Percentiles rank a stretch among this genome's conserved stretches.
Evolutionary conservation across 2,888 invertebrate species (phyloP).

Genomic region (Sarcophaga rosellei): DNA sequence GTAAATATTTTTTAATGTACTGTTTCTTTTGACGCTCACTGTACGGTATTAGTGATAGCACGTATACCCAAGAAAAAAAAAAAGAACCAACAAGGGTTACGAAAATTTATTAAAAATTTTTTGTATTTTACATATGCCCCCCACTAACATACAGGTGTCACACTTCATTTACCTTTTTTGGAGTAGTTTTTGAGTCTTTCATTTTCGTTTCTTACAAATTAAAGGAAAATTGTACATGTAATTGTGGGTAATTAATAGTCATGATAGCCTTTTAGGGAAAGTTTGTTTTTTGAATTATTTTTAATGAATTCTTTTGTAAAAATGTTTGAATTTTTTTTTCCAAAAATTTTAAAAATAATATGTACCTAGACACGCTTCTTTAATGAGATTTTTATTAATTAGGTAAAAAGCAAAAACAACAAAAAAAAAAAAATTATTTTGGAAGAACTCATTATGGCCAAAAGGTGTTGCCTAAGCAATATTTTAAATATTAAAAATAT

Average conservation of each 20-base stretch:
- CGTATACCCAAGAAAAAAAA: too few species aligned
- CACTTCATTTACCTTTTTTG: constrained; percentile 60
- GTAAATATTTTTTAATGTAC: too few species aligned
- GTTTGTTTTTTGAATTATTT: neutral
- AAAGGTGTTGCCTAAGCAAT: constrained; percentile 59
- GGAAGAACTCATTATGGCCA: neutral
- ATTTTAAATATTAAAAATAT: neutral
- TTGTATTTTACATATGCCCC: constrained; percentile 14
- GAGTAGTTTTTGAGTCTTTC: constrained; percentile 32
- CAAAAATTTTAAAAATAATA: neutral
- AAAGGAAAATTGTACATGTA: constrained; percentile 30
- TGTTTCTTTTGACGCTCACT: too few species aligned
- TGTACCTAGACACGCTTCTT: neutral
- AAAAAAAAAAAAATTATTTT: neutral
- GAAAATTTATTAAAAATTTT: constrained; percentile 37
- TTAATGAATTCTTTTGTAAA: neutral
- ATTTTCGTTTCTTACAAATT: neutral
- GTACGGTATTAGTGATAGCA: too few species aligned
- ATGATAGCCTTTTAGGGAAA: constrained; percentile 2
- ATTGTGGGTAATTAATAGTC: constrained; percentile 55
- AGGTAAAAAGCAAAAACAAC: neutral
- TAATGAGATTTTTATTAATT: constrained; percentile 36
- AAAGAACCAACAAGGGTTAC: too few species aligned
- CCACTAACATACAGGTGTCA: constrained; percentile 61
- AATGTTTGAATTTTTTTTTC: neutral